Percentiles rank a stretch among this genome's conserved stretches.
phyloP scores from a whole-genome alignment of 2,797 vertebrate species.

The Coregonus sp. region DNA sequence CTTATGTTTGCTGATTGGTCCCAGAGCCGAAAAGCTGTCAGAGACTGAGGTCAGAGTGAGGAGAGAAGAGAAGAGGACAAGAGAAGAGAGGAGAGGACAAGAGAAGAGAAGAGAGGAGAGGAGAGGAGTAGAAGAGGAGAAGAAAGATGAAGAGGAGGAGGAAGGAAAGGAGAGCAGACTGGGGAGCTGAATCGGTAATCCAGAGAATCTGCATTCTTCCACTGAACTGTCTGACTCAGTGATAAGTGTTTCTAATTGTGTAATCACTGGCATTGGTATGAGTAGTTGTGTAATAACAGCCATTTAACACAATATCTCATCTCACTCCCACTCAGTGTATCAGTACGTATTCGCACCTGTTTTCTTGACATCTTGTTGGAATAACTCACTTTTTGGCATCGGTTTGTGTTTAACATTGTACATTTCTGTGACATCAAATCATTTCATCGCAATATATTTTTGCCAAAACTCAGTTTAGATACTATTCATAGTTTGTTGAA shows the following conservation, averaged over 20 bases:
- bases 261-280: slow-evolving; percentile 48
- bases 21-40: slow-evolving; percentile 58
- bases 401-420: not conserved
- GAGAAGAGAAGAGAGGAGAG: not conserved
- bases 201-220: slow-evolving; percentile 22
- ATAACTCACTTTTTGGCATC: slow-evolving; percentile 11
- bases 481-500: not conserved
- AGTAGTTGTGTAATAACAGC: slow-evolving; percentile 51
- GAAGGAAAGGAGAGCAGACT: slow-evolving; percentile 12
- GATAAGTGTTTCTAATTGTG: slow-evolving; percentile 49
- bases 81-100: slow-evolving; percentile 19
- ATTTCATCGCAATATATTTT: not conserved
- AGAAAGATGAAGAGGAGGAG: not conserved
- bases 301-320: slow-evolving; percentile 43
- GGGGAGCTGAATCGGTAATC: slow-evolving; percentile 25
- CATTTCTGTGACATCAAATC: not conserved
- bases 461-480: not conserved
- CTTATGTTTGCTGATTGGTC: slow-evolving; percentile 28
- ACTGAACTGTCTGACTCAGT: slow-evolving; percentile 20
- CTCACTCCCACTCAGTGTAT: slow-evolving; percentile 44
- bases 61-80: slow-evolving; percentile 3
- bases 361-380: slow-evolving; percentile 45
- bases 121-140: not conserved
- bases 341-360: slow-evolving; percentile 50
- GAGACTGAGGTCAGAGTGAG: slow-evolving; percentile 59